A percentile compares a stretch with the other conserved stretches of the same genome.
phyloP scores from a whole-genome alignment of 35 echinoderm and acorn worm species.

The Ophiothrix spiculata region DNA sequence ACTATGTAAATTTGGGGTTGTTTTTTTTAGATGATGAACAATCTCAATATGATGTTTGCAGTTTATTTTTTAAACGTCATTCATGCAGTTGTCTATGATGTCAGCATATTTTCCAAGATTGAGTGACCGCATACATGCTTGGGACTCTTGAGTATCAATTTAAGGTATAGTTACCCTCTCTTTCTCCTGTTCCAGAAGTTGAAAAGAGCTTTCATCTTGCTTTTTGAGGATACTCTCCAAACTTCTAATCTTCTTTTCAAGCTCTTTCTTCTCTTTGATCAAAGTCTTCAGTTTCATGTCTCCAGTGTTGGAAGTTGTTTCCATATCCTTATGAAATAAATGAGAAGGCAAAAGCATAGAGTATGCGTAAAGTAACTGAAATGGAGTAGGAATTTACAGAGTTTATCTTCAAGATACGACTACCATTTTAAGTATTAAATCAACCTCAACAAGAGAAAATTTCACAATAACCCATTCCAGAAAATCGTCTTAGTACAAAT shows the following conservation, averaged over 20 bases:
- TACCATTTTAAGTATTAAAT: neutral
- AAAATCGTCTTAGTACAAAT: too few relatives aligned
- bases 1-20: too few relatives aligned
- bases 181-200: conserved; percentile 26
- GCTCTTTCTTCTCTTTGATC: conserved; percentile 8
- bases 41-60: too few relatives aligned
- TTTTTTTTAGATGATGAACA: too few relatives aligned
- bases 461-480: neutral
- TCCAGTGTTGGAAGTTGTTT: neutral
- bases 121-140: too few relatives aligned
- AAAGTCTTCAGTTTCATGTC: conserved; percentile 24
- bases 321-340: too few relatives aligned
- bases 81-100: too few relatives aligned
- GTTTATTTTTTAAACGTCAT: too few relatives aligned
- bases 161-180: conserved; percentile 7
- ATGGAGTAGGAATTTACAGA: neutral
- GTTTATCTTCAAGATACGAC: neutral
- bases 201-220: conserved; percentile 27
- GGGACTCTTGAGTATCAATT: too few relatives aligned
- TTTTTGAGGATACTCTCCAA: conserved; percentile 12
- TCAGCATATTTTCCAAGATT: too few relatives aligned
- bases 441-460: neutral
- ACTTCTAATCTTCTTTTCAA: conserved; percentile 31
- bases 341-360: too few relatives aligned
- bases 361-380: neutral